Evolutionary conservation across 2,797 vertebrate genomes (phyloP), one percentile per base, ranked within the genome.

Genomic region (Alcedo quadribrachys): DNA sequence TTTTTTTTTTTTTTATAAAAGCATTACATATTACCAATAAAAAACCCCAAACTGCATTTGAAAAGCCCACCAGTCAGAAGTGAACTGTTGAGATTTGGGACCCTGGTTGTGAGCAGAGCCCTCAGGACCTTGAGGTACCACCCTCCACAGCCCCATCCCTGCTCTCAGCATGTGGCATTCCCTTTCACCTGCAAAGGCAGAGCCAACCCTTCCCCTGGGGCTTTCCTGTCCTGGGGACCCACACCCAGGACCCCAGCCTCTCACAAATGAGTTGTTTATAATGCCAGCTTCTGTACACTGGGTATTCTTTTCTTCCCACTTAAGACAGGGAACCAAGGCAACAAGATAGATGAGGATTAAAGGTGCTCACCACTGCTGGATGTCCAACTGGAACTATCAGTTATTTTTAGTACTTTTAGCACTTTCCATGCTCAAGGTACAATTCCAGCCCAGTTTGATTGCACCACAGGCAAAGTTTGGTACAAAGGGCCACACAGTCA

Each of bases 341-440:
- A 74, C 42, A 28, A 63, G 68, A 66, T 61, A 66, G 30, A 37
- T 32, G 21, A 55, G 62, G 69, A 70, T 57, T 63, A 66, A 14
- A 77, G 73, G 87, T 28, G 42, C 53, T 94, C 45, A 28, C 61
- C 2, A 3, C 73, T 67, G 57, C 37, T 63, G 69, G 58, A 70
- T 25, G 24, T 62, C 87, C 92, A 87, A 78, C 25, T 35, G 74
- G 25, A 90, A 70, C 65, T 78, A 78, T 81, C 54, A 24, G 69
- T 60, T 89, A 82, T 71, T 85, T 94, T 85, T 71, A 78, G 80
- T 42, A 27, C n/a, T 78, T 80, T 48, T 32, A 71, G 85, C 73
- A 69, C 80, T 76, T 87, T 55, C 74, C 10, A 10, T 3, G 2
- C 30, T 77, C 61, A 51, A n/a, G 43, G 50, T 53, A 81, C 54